These are phyloP conservation scores for Chymomyza costata DNA, from an alignment of 1,140 invertebrate genomes.

Conservation along the genomic window DNA sequence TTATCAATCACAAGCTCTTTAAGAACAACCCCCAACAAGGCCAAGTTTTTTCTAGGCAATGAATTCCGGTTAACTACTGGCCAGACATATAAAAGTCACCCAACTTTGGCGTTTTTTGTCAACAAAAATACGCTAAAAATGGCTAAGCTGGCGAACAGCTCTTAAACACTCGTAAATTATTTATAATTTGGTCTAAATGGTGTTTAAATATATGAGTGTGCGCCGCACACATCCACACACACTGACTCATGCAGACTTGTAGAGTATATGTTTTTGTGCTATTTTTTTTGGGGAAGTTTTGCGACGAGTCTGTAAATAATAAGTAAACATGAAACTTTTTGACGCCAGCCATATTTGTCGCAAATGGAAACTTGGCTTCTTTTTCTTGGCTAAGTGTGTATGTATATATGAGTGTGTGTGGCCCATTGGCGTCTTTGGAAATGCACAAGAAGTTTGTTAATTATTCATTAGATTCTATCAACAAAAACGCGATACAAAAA, in stretches of 20 bases:
- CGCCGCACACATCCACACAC: too few relatives aligned
- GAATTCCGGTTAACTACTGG: too few relatives aligned
- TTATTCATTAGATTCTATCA: constrained; percentile 74
- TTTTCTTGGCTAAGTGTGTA: constrained; percentile 22
- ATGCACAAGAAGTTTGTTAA: constrained; percentile 72
- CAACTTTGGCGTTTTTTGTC: constrained; percentile 22
- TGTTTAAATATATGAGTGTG: constrained; percentile 1
- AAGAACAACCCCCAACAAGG: neutral
- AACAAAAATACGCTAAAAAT: constrained; percentile 25
- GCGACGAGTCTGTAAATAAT: constrained; percentile 64
- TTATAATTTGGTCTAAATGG: constrained; percentile 42
- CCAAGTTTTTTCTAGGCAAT: constrained; percentile 1
- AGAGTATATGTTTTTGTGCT: constrained; percentile 8
- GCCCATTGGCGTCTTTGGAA: constrained; percentile 63
- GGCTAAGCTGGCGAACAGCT: constrained; percentile 14
- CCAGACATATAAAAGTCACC: constrained; percentile 35
- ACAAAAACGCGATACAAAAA: constrained; percentile 74
- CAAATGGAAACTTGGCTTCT: constrained; percentile 66
- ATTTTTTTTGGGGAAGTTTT: constrained; percentile 34
- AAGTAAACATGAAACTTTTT: constrained; percentile 67
- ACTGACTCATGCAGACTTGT: constrained; percentile 2
- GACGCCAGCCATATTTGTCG: constrained; percentile 65
- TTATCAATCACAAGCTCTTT: too few relatives aligned
- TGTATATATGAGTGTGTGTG: constrained; percentile 2
- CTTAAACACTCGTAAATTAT: constrained; percentile 52